A percentile compares a stretch with the other conserved stretches of the same genome.
phyloP scores from a whole-genome alignment of 23 tunicate genomes.

The Ascidia mentula region DNA sequence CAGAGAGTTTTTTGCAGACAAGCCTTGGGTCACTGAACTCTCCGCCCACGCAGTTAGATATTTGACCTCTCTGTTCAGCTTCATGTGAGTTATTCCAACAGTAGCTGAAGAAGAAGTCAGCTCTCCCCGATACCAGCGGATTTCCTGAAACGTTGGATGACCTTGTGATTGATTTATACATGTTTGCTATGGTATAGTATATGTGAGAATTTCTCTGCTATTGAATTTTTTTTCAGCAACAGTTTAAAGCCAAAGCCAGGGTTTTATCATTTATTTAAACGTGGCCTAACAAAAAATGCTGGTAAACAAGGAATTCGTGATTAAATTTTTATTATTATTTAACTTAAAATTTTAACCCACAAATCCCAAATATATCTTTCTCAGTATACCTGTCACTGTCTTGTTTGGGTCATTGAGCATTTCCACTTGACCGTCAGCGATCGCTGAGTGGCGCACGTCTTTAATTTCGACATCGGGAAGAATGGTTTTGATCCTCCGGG shows the following conservation, averaged over 20 bases:
- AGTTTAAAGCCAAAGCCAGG: too few relatives aligned
- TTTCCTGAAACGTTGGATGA: slow-evolving; percentile 27
- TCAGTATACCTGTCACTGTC: slow-evolving; percentile 57
- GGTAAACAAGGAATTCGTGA: too few relatives aligned
- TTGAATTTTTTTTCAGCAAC: too few relatives aligned
- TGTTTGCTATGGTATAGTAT: too few relatives aligned
- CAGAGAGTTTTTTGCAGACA: slow-evolving; percentile 41
- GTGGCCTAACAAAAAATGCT: too few relatives aligned
- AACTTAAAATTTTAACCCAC: too few relatives aligned
- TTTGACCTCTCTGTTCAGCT: slow-evolving; percentile 53
- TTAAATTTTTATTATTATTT: too few relatives aligned
- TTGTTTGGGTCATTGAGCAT: slow-evolving; percentile 33
- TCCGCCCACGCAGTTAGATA: slow-evolving; percentile 31
- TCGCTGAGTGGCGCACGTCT: slow-evolving; percentile 53
- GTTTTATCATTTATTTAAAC: too few relatives aligned
- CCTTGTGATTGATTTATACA: not conserved
- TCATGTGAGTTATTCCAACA: slow-evolving; percentile 83
- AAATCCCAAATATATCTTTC: too few relatives aligned
- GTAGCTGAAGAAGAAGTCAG: slow-evolving; percentile 91
- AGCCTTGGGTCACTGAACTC: slow-evolving; percentile 74
- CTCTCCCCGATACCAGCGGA: slow-evolving; percentile 26
- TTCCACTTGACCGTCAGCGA: slow-evolving; percentile 49
- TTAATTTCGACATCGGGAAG: slow-evolving; percentile 60
- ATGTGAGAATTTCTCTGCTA: too few relatives aligned
- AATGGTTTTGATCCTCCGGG: slow-evolving; percentile 41